Conservation (phyloP, 1,140 invertebrate genomes). For the Idris sp. region DNA sequence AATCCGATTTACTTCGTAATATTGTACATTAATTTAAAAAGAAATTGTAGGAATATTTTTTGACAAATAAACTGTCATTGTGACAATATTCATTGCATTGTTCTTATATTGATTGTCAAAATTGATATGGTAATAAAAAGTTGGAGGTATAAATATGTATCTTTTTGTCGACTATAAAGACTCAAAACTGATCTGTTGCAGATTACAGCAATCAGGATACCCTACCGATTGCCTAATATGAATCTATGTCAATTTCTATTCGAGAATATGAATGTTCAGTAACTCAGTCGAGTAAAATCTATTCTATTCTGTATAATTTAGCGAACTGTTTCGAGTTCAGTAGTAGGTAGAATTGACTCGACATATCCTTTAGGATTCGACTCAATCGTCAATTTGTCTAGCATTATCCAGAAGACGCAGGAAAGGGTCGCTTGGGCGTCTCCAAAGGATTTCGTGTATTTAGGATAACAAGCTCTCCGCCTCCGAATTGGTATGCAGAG, state of each 20-base stretch:
- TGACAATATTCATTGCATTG: too few relatives aligned
- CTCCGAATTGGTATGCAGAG: conserved; percentile 76
- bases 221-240: conserved; percentile 6
- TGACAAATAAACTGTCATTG: too few relatives aligned
- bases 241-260: conserved; percentile 14
- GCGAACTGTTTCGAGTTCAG: conserved; percentile 51
- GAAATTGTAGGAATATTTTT: too few relatives aligned
- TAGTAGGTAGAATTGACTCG: conserved; percentile 58
- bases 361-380: conserved; percentile 74
- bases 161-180: too few relatives aligned
- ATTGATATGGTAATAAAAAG: too few relatives aligned
- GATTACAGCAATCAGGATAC: conserved; percentile 8
- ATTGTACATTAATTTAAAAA: too few relatives aligned
- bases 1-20: too few relatives aligned
- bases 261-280: conserved; percentile 20
- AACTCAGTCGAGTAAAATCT: conserved; percentile 29
- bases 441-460: conserved; percentile 79
- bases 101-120: too few relatives aligned
- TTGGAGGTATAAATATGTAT: too few relatives aligned
- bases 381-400: conserved; percentile 79
- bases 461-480: conserved; percentile 78
- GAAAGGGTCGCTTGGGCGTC: conserved; percentile 67
- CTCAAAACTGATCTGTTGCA: conserved; percentile 1
- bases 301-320: conserved; percentile 60
- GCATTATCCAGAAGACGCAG: conserved; percentile 72